Percentiles rank a stretch among this genome's conserved stretches.
Conservation (phyloP, 2,888 invertebrate species). For the Epistrophella euchroma region DNA sequence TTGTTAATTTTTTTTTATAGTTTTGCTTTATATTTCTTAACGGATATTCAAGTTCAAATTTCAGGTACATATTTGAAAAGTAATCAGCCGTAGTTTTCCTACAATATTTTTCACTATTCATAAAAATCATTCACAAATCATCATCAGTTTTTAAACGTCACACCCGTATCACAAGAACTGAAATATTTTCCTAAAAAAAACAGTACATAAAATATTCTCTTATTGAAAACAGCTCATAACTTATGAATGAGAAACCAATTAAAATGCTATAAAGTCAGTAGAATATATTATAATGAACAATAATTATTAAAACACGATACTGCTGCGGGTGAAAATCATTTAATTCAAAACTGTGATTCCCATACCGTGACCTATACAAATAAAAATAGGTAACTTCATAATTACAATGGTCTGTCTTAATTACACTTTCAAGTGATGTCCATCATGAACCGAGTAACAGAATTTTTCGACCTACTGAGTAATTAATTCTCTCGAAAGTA, state of each 20-base stretch:
- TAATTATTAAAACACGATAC: background rate
- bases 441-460: background rate
- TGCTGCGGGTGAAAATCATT: background rate
- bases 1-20: no score
- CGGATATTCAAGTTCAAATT: no score
- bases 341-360: background rate
- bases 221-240: background rate
- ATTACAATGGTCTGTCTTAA: background rate
- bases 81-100: no score
- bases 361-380: background rate
- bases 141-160: no score
- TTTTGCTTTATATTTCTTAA: no score
- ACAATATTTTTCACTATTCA: no score
- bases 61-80: no score
- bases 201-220: background rate
- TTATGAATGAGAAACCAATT: background rate
- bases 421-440: background rate
- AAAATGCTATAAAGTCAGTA: background rate
- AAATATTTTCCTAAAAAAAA: no score
- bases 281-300: background rate
- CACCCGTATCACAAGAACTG: no score
- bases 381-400: background rate
- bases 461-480: background rate
- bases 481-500: background rate
- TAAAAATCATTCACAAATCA: no score